These are phyloP conservation scores for Chaitophorus viminalis DNA, from an alignment of 2,888 invertebrate species.

Conservation along the genomic window DNA sequence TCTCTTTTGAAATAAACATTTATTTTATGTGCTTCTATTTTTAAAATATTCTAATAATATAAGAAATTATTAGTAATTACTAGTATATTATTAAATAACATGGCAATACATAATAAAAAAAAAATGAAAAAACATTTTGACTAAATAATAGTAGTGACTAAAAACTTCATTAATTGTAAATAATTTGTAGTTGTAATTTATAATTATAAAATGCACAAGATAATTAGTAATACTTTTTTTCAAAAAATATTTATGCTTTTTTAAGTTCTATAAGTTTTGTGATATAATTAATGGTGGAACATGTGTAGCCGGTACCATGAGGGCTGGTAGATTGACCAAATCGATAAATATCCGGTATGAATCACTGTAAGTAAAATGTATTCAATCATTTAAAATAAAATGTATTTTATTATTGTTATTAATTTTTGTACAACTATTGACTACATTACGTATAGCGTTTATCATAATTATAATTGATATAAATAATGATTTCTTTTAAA, in stretches of 20 bases:
- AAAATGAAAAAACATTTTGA: background rate
- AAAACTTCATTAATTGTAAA: background rate
- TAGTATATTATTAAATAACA: background rate
- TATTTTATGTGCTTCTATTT: conserved; percentile 6
- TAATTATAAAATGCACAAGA: background rate
- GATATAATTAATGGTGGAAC: conserved; percentile 86
- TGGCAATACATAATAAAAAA: no score
- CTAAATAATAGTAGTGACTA: background rate
- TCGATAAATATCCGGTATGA: conserved; percentile 99
- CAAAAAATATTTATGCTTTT: background rate
- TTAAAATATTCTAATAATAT: background rate
- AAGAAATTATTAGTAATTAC: background rate
- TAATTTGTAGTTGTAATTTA: background rate
- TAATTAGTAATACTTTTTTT: background rate
- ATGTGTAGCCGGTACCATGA: conserved; percentile 88
- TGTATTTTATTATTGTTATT: no score
- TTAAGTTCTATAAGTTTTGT: background rate
- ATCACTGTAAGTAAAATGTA: conserved; percentile 76
- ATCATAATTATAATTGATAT: no score
- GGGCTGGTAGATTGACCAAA: conserved; percentile 96
- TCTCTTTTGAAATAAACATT: conserved; percentile 17
- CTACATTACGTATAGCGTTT: no score
- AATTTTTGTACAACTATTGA: no score
- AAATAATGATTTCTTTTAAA: no score
- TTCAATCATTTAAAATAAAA: no score